Evolutionary conservation across 1,140 invertebrate genomes (phyloP), one percentile per base, ranked within the genome.

Genomic region (Centruroides vittatus): DNA sequence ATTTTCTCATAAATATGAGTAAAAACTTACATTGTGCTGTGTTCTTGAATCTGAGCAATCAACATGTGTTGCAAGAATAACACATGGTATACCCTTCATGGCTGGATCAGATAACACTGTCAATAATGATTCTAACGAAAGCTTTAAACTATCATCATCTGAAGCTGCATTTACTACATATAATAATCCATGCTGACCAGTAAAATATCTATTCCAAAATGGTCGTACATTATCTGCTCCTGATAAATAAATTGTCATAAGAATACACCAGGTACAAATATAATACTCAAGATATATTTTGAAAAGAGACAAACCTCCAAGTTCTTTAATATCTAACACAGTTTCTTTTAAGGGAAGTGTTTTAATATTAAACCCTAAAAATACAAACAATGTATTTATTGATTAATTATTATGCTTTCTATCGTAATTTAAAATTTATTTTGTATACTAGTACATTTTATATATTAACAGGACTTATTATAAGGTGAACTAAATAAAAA

Each of bases 311-410:
- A 52, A 50, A 62, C 68, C 68, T 55, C 68, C 68, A 5, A 76
- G 55, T 54, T 74, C 73, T 62, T 76, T 76, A 48, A 76, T 75
- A 61, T 73, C 73, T 46, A 76, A 70, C 41, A 74, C 72, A 69
- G 66, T 56, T 66, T 70, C 63, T 50, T 65, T 67, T 9, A 70
- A 35, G 36, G 67, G 67, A n/a, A 69, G 52, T 12, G 67, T 70
- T 55, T 67, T 70, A 12, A 67, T 69, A 59, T 67, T 66, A 50
- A 69, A 67, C 68, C 74, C 74, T 65, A 47, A 13, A 52, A 56
- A 41, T 46, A 52, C 5, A 53, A 6, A 5, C 8, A 53, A 6
- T 5, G 5, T 5, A 53, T 53, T 23, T 23, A 23, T 23, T 23
- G 23, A 23, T 4, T 53, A 53, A 4, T 4, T 4, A 4, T 53